Conservation (phyloP, 2,113 vertebrate species). For the Pleuronectes platessa region DNA sequence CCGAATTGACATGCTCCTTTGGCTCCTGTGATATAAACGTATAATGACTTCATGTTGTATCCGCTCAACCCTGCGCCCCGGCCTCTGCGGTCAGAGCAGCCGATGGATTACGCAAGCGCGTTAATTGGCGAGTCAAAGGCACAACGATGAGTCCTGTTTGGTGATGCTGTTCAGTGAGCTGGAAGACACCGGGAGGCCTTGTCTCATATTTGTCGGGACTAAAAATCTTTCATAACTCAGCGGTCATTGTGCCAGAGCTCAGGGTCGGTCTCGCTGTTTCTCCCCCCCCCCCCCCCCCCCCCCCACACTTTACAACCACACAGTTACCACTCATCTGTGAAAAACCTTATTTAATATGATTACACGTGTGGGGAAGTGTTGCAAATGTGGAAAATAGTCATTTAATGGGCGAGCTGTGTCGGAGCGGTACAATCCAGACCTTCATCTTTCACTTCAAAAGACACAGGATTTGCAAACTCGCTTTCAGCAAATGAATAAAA, state of each 20-base stretch:
- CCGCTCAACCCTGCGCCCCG: background rate
- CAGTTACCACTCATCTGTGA: background rate
- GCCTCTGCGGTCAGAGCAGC: slow-evolving; percentile 28
- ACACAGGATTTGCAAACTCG: no score
- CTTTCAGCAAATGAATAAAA: no score
- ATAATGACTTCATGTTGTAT: background rate
- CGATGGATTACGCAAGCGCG: slow-evolving; percentile 57
- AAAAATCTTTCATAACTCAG: slow-evolving; percentile 49
- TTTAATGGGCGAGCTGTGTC: no score
- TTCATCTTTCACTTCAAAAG: no score
- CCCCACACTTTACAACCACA: background rate
- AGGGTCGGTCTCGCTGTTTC: no score
- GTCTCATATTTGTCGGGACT: slow-evolving; percentile 21
- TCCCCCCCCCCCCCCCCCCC: no score
- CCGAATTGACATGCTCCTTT: background rate
- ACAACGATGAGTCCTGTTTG: slow-evolving; percentile 43
- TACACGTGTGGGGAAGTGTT: no score
- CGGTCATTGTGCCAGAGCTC: slow-evolving; percentile 5
- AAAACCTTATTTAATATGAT: no score
- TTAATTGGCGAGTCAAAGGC: slow-evolving; percentile 59
- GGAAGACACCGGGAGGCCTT: slow-evolving; percentile 37
- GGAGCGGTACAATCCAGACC: no score
- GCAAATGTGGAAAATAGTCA: no score
- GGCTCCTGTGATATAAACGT: background rate
- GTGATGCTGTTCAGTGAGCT: slow-evolving; percentile 41